phyloP scores from a whole-genome alignment of 2,113 vertebrate genomes.

The Nesoenas mayeri region DNA sequence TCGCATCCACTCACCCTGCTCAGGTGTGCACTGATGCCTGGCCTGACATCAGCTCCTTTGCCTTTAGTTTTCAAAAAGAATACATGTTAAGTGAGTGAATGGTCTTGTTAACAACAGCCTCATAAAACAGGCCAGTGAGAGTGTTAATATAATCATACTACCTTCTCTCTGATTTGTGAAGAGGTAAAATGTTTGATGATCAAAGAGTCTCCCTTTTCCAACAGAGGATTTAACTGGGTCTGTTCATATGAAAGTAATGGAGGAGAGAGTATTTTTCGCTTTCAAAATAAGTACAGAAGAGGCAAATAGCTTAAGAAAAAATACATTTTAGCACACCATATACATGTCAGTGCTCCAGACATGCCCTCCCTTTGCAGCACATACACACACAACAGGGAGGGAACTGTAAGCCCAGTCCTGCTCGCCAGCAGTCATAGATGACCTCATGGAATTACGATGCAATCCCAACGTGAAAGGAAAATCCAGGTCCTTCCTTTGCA shows the following conservation, averaged over 20 bases:
- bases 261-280: background rate
- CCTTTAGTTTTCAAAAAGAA: background rate
- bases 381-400: background rate
- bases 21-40: background rate
- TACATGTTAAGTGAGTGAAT: background rate
- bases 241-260: background rate
- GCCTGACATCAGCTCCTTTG: background rate
- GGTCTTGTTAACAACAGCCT: background rate
- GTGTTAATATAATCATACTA: background rate
- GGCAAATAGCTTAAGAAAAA: background rate
- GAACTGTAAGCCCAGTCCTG: background rate
- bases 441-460: background rate
- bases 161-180: background rate
- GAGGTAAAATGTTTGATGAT: background rate
- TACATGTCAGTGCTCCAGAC: background rate
- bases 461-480: constrained; percentile 31
- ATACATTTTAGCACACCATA: background rate
- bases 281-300: background rate
- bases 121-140: background rate
- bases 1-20: background rate
- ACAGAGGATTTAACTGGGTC: background rate
- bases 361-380: background rate
- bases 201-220: background rate
- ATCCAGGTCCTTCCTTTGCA: background rate
- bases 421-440: fast-evolving